Base-by-base conservation (phyloP, 2,888 invertebrate species). In the Xestoiulus laeticollis region DNA sequence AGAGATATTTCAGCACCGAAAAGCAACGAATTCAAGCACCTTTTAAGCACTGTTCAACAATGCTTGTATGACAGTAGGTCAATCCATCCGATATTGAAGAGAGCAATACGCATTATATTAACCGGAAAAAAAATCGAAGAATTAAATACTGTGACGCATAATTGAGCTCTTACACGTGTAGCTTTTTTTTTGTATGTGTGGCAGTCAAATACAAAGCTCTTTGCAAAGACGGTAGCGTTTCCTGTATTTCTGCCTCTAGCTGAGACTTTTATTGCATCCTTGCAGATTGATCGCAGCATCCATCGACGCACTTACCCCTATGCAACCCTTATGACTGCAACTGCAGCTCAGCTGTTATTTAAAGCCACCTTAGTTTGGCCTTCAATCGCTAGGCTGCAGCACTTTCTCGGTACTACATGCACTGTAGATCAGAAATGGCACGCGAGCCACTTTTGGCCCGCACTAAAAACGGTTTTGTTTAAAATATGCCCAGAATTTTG, bases 231-330 rank as follows among this genome's bases (percentile, higher is more conserved):
- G 59, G 5, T 78, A 30, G 30, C 78, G 78, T 32, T 78, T 78
- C 78, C 78, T 26, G 78, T 78, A 30, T 26, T 32, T 78, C 26
- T 30, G 30, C 10, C 78, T 12, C 78, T 78, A 78, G 30, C 30
- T 30, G 30, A 30, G 78, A 2, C 78, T 78, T 78, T 30, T 78
- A 78, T 78, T 14, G 78, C 78, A 78, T 78, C 78, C 78, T 78
- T 78, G 30, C 12, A 30, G 26, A 78, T 78, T 78, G 78, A 78
- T 78, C 78, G 78, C 78, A 32, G 78, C 78, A 78, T 78, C 78
- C 30, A 78, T 78, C 78, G 78, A 78, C 26, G 78, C 78, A 30
- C 3, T 26, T 26, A 78, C 78, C 78, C 78, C 78, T 30, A 78
- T 78, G 78, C 30, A 78, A 30, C 30, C 30, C 78, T 78, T 32